phyloP scores from a whole-genome alignment of 2,113 vertebrate genomes.

The Dendropsophus ebraccatus region DNA sequence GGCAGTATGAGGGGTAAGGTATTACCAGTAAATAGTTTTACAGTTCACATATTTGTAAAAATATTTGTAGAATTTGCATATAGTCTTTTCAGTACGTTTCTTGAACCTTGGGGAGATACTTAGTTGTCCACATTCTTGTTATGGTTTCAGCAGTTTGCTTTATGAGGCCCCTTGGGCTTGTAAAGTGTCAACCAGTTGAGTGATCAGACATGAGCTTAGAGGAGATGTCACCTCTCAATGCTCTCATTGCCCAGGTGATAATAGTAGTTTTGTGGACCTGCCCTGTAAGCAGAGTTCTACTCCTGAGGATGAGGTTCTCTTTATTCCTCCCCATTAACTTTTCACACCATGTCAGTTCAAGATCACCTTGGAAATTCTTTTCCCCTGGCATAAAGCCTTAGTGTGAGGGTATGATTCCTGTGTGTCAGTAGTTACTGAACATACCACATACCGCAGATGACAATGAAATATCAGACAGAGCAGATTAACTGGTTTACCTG shows the following conservation, averaged over 20 bases:
- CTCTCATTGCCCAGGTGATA: not conserved
- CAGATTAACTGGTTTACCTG: not conserved
- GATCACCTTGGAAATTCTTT: conserved; percentile 25
- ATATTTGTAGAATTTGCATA: not conserved
- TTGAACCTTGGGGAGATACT: not conserved
- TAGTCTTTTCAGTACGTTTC: not conserved
- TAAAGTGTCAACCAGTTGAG: not conserved
- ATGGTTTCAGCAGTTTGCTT: not conserved
- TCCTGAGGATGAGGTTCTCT: not conserved
- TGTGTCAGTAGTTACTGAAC: conserved; percentile 19
- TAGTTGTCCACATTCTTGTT: not conserved
- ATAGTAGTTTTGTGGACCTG: not conserved
- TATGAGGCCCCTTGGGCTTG: not conserved
- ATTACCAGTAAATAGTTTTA: no score
- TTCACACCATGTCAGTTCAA: not conserved
- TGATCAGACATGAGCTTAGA: not conserved
- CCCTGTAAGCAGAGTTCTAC: not conserved
- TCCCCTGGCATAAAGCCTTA: conserved; percentile 27
- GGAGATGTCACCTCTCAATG: not conserved
- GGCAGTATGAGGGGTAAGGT: not conserved
- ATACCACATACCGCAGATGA: not conserved
- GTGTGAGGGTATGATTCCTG: not conserved
- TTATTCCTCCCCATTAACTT: not conserved
- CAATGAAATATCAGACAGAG: conserved; percentile 1
- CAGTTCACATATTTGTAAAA: not conserved